Conservation (phyloP, 1,140 invertebrate species). For the Leptonema lineaticorne region DNA sequence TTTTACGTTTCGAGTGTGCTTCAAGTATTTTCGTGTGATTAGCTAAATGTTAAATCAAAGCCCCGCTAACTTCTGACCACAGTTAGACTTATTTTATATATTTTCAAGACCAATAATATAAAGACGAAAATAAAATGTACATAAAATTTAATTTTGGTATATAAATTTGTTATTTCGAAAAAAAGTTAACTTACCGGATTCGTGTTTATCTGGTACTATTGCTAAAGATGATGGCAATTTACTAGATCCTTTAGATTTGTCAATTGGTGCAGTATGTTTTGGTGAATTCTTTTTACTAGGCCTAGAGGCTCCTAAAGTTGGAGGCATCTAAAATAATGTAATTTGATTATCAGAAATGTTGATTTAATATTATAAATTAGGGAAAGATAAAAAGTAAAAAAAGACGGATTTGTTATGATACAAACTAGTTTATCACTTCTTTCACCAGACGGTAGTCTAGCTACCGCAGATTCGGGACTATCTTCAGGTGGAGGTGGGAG, state of each 20-base stretch:
- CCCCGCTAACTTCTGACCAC: too few species aligned
- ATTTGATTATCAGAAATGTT: too few species aligned
- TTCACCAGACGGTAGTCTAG: conserved; percentile 77
- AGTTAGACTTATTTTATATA: too few species aligned
- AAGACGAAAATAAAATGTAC: too few species aligned
- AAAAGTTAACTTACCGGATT: conserved; percentile 32
- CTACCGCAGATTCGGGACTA: conserved; percentile 76
- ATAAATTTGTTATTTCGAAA: not conserved
- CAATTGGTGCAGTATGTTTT: conserved; percentile 44
- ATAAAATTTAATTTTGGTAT: too few species aligned
- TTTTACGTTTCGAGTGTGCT: too few species aligned
- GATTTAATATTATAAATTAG: too few species aligned
- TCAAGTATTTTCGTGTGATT: too few species aligned
- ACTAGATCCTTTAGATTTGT: conserved; percentile 27
- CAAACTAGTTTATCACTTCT: conserved; percentile 74
- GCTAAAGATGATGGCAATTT: conserved; percentile 35
- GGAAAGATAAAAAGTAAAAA: conserved; percentile 17
- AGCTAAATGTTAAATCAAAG: too few species aligned
- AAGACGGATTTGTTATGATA: not conserved
- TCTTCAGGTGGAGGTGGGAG: conserved; percentile 86
- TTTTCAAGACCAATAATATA: too few species aligned
- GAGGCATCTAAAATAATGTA: conserved; percentile 46
- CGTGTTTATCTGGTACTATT: conserved; percentile 35
- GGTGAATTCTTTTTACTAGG: conserved; percentile 47
- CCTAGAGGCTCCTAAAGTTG: conserved; percentile 46